phyloP scores from a whole-genome alignment of 2,888 invertebrate genomes.

The Orthosia gracilis region DNA sequence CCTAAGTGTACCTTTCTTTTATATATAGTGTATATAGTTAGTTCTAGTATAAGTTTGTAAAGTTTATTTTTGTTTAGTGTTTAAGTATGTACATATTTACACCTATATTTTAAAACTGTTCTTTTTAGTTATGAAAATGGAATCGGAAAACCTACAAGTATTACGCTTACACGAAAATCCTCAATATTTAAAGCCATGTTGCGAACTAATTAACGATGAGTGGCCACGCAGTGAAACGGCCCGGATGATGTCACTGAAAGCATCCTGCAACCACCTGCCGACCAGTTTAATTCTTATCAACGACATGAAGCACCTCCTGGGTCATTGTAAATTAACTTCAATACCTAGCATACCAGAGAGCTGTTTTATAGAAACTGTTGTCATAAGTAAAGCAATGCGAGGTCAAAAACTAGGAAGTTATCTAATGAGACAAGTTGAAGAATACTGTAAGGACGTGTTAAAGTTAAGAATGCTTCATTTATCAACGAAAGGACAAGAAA shows the following conservation, averaged over 20 bases:
- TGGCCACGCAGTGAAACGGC: conserved; percentile 96
- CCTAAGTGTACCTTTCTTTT: too few relatives aligned
- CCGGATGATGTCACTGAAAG: conserved; percentile 94
- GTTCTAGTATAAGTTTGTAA: too few relatives aligned
- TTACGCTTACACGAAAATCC: conserved; percentile 94
- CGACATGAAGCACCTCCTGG: conserved; percentile 91
- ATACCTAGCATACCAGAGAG: conserved; percentile 93
- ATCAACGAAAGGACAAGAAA: conserved; percentile 94
- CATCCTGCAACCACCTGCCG: conserved; percentile 94
- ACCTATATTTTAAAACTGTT: neutral
- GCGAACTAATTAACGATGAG: conserved; percentile 95
- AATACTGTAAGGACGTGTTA: conserved; percentile 92
- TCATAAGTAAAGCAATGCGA: conserved; percentile 93
- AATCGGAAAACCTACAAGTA: conserved; percentile 84
- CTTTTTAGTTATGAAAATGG: conserved; percentile 74
- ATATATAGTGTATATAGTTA: too few relatives aligned
- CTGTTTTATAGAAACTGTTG: conserved; percentile 96
- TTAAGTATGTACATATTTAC: too few relatives aligned
- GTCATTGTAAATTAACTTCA: conserved; percentile 95
- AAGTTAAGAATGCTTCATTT: conserved; percentile 93
- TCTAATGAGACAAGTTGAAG: conserved; percentile 94
- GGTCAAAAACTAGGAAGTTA: conserved; percentile 95
- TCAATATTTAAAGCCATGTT: conserved; percentile 93
- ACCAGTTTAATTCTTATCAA: conserved; percentile 93
- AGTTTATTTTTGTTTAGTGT: too few relatives aligned